Evolutionary conservation across 2,113 vertebrate genomes (phyloP), one percentile per base, ranked within the genome.

Genomic region (Sebastes schlegelii): DNA sequence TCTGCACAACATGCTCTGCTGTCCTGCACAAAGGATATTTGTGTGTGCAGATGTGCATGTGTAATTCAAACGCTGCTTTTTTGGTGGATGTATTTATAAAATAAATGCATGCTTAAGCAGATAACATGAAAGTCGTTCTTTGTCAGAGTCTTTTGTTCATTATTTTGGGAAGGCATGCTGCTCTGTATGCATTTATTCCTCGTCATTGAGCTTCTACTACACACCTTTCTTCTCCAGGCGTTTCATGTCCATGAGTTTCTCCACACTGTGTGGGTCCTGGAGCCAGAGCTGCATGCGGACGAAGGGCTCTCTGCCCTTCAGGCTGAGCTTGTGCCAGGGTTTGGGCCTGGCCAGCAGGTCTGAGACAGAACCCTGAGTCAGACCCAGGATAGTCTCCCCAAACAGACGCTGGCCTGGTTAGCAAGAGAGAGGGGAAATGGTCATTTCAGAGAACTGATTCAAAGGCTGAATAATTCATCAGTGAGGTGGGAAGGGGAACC

Each of bases 181-280:
- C 26, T 42, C 45, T 54, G 4, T 14, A 34, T n/a, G 16, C 6
- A 11, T 46, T 73, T 46, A 5, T 65, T 72, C 73, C 57, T 55
- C 17, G 13, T 62, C 49, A 51, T 14, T 51, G 49, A 51, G 49
- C 12, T 4, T 51, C 19, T 7, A 57, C 52, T 34, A 82, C 88
- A 91, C 93, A 99, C 98, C 98, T 99, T 98, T 99, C 91, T 99
- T 98, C 92, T 99, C 97, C 95, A 97, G 95, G 46, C 97, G 96
- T 86, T 99, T 99, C 97, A 99, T 98, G 90, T 98, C 97, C 97
- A 97, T 97, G 89, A 99, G 96, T 92, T 98, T 98, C 92, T 99
- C 97, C 89, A 99, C 97, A 2, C 97, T 99, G 94, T 97, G 97
- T 86, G 98, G 97, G 85, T 99, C 98, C 51, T 97, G 97, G 65